These are phyloP conservation scores for Geococcyx californianus DNA, from an alignment of 2,113 vertebrate species.

Conservation along the genomic window DNA sequence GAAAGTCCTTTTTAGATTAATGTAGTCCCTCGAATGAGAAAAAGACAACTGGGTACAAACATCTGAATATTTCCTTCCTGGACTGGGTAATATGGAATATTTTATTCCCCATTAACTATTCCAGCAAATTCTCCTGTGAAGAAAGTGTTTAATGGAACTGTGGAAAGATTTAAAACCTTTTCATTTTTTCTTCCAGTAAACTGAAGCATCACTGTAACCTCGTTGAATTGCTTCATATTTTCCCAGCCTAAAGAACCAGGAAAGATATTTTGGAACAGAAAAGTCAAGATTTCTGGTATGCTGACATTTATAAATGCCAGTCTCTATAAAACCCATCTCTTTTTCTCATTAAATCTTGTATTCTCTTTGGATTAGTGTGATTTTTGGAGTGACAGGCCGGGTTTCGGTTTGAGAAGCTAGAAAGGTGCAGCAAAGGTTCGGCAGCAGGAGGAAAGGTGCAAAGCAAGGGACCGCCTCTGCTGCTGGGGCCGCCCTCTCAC, in stretches of 20 bases:
- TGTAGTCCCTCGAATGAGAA: neutral
- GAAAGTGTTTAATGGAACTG: neutral
- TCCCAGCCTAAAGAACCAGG: neutral
- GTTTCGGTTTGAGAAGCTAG: neutral
- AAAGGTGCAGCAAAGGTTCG: neutral
- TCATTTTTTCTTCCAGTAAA: neutral
- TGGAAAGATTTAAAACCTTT: neutral
- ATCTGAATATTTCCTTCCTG: neutral
- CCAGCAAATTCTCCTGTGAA: neutral
- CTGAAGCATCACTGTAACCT: neutral
- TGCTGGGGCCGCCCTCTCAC: fast-evolving
- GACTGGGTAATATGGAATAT: neutral
- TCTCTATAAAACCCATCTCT: neutral
- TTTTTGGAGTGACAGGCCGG: neutral
- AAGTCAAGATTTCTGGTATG: neutral
- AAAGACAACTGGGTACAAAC: neutral
- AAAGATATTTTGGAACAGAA: neutral
- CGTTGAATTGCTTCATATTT: conserved; percentile 24
- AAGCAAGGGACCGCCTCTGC: neutral
- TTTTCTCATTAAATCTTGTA: neutral
- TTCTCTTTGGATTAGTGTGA: neutral
- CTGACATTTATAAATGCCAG: neutral
- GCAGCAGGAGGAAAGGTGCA: neutral
- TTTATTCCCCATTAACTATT: conserved; percentile 18
- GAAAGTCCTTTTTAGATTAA: neutral